Base-by-base conservation (phyloP, 2,113 vertebrate genomes). In the Hippocampus comes region DNA sequence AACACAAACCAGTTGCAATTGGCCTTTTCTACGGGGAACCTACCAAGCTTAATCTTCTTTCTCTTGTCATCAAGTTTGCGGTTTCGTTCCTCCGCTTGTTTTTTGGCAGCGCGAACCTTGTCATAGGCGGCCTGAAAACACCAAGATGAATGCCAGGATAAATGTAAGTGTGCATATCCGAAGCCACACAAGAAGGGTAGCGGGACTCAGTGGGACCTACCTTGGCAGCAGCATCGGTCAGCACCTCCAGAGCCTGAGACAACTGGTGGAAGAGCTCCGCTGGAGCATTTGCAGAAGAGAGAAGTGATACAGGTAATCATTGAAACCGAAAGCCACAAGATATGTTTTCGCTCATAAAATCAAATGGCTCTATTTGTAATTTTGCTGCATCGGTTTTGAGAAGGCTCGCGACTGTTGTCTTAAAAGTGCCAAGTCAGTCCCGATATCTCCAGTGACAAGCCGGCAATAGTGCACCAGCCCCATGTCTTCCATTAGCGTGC, bases 31-130 rank as follows among this genome's bases (percentile, higher is more conserved):
- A 27, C 25, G 1, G 43, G 57, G 41, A n/a, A 82, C 89, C 91
- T 84, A 99, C 97, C 97, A n/a, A 98, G 94, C 75, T 98, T 99
- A 21, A 98, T 95, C 91, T 95, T 98, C 87, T 99, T 99, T 63
- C 97, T 93, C 78, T 93, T 95, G 72, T 94, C 95, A 68, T 98
- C 96, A 9, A 98, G 94, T 68, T 92, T 95, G 27, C 89, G 90
- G 66, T 92, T 95, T 85, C 97, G 93, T 81, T 95, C 95, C 76
- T 95, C 96, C 1, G 96, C 96, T 80, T 95, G 94, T 81, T 94
- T 95, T 91, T 93, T 99, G 0, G 96, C 97, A 84, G 89, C 93
- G 27, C 94, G 90, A 69, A 97, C 91, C 72, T 90, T 94, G 90
- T 99, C 97, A 73, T 99, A 99, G 0, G 96, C 96, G 18, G 94